Percentiles rank a stretch among this genome's conserved stretches.
phyloP scores from a whole-genome alignment of 30 jellyfish, hydroid and myxozoan genomes.

The Aurelia aurita region DNA sequence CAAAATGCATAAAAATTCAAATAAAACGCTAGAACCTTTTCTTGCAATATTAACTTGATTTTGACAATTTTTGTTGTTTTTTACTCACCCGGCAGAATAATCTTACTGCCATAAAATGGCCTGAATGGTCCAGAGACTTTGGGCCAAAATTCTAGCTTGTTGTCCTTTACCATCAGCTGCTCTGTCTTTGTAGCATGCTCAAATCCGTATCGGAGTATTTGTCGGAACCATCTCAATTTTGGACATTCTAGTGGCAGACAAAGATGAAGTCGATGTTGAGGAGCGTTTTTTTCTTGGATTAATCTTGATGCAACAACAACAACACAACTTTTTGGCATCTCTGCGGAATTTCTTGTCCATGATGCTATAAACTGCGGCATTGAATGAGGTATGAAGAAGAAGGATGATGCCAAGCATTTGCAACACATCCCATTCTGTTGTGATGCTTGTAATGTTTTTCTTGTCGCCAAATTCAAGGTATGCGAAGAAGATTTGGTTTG shows the following conservation, averaged over 20 bases:
- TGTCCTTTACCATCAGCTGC: no score
- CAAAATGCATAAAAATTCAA: no score
- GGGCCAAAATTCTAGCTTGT: no score
- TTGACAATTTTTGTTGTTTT: no score
- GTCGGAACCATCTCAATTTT: neutral
- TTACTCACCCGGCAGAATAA: no score
- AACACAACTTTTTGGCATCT: conserved; percentile 40
- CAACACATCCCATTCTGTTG: conserved; percentile 31
- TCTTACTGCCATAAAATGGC: no score
- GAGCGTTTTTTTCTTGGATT: neutral
- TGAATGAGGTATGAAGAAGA: conserved; percentile 54
- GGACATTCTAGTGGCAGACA: neutral
- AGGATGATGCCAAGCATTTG: conserved; percentile 44
- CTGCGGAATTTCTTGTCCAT: conserved; percentile 51
- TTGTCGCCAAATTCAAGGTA: conserved; percentile 39
- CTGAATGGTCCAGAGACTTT: no score
- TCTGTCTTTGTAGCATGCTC: no score
- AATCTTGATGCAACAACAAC: conserved; percentile 22
- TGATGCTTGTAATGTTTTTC: neutral
- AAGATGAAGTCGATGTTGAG: conserved; percentile 16
- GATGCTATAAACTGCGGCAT: conserved; percentile 56
- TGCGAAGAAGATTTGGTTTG: conserved; percentile 39
- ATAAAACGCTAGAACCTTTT: no score
- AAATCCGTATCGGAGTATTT: no score
- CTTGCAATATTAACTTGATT: no score